Conservation (phyloP, 2,888 invertebrate genomes). For the Drosophila paramelanica region DNA sequence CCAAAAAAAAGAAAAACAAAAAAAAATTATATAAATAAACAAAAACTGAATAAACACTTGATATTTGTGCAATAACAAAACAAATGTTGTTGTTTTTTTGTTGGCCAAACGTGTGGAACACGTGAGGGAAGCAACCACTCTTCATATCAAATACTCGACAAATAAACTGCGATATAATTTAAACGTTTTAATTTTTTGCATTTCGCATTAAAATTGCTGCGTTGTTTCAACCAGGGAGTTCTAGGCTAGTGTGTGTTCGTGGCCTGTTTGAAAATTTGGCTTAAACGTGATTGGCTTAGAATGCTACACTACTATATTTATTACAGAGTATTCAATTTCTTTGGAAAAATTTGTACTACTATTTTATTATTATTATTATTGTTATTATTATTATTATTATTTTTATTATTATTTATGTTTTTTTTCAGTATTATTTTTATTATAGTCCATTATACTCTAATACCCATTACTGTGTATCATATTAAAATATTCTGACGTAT, state of each 20-base stretch:
- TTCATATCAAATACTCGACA: slow-evolving; percentile 9
- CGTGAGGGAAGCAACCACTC: slow-evolving; percentile 46
- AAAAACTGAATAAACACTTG: slow-evolving; percentile 44
- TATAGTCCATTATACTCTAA: too few relatives aligned
- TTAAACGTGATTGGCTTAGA: too few relatives aligned
- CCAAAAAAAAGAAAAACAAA: slow-evolving; percentile 15
- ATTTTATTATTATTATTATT: too few relatives aligned
- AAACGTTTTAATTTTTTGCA: background rate
- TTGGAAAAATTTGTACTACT: too few relatives aligned
- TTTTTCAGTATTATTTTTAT: too few relatives aligned
- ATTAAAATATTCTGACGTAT: slow-evolving; percentile 31
- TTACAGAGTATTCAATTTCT: too few relatives aligned
- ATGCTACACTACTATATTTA: background rate
- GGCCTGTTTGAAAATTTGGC: too few relatives aligned
- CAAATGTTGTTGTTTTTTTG: slow-evolving; percentile 2
- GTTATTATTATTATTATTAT: too few relatives aligned
- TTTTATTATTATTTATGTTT: too few relatives aligned
- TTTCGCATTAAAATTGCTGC: background rate
- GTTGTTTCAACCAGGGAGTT: background rate
- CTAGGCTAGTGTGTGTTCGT: too few relatives aligned
- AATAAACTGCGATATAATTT: background rate
- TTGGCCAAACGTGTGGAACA: slow-evolving; percentile 58
- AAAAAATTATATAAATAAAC: background rate
- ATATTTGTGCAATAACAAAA: slow-evolving; percentile 54
- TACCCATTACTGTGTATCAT: too few relatives aligned